phyloP scores from a whole-genome alignment of 2,113 vertebrate genomes.

The Neotoma lepida region DNA sequence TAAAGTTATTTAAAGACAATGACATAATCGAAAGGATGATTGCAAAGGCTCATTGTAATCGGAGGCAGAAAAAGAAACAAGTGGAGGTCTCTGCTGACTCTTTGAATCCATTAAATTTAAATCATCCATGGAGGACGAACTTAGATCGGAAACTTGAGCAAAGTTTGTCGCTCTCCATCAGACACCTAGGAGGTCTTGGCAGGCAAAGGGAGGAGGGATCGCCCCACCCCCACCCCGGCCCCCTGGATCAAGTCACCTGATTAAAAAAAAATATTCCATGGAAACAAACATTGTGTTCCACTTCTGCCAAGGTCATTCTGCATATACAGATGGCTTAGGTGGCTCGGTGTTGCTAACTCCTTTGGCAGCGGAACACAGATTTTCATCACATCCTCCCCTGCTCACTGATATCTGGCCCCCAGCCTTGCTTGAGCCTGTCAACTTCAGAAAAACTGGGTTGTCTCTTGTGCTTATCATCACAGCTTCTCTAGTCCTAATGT shows the following conservation, averaged over 20 bases:
- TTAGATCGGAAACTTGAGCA: slow-evolving; percentile 32
- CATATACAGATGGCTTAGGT: slow-evolving; percentile 78
- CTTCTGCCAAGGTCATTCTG: slow-evolving; percentile 79
- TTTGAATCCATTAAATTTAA: slow-evolving; percentile 51
- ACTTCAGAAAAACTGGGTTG: slow-evolving; percentile 36
- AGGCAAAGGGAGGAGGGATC: slow-evolving; percentile 36
- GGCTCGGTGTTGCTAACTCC: slow-evolving; percentile 68
- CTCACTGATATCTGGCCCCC: slow-evolving; percentile 73
- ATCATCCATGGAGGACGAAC: not conserved
- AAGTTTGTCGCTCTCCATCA: slow-evolving; percentile 33
- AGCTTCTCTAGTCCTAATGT: not conserved
- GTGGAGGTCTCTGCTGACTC: slow-evolving; percentile 10
- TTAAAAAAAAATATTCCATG: not conserved
- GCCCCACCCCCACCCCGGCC: not conserved
- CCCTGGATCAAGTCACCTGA: slow-evolving; percentile 17
- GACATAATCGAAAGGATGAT: slow-evolving; percentile 38
- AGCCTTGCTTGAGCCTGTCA: slow-evolving; percentile 65
- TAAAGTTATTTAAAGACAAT: slow-evolving; percentile 64
- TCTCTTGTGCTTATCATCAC: not conserved
- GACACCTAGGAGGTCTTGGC: slow-evolving; percentile 61
- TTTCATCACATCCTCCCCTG: slow-evolving; percentile 73
- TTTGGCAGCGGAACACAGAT: slow-evolving; percentile 74
- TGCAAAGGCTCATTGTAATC: slow-evolving; percentile 5
- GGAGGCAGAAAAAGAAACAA: not conserved
- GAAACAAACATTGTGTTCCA: slow-evolving; percentile 61